A percentile compares a stretch with the other conserved stretches of the same genome.
These are phyloP conservation scores for Epinotia nisella DNA, from an alignment of 2,888 invertebrate genomes.

Conservation along the genomic window DNA sequence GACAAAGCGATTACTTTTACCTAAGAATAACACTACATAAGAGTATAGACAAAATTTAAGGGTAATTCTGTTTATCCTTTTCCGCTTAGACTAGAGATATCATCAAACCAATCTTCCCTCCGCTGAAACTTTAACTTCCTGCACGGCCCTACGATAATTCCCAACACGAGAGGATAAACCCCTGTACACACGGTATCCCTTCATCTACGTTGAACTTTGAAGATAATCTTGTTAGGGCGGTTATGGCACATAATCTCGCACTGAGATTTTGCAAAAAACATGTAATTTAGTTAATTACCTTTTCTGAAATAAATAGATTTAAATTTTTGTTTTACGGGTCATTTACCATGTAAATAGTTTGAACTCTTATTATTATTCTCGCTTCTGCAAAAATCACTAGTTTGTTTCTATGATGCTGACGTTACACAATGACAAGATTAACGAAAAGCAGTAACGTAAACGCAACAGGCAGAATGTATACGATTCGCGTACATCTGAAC, in stretches of 20 bases:
- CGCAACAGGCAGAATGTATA: no score
- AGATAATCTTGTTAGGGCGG: conserved; percentile 12
- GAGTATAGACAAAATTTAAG: background rate
- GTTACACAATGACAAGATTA: background rate
- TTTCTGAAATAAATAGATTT: no score
- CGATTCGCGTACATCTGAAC: no score
- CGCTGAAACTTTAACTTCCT: conserved; percentile 27
- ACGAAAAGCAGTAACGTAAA: background rate
- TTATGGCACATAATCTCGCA: no score
- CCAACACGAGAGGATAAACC: background rate
- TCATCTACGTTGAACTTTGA: conserved; percentile 5
- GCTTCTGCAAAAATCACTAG: background rate
- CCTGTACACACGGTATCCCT: background rate
- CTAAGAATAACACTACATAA: background rate
- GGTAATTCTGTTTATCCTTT: background rate
- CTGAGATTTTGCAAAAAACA: no score
- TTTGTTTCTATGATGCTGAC: no score
- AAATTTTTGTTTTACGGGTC: no score
- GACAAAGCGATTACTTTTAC: background rate
- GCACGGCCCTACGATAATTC: conserved; percentile 23
- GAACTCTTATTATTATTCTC: background rate
- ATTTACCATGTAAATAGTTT: background rate
- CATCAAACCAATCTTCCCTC: conserved; percentile 11
- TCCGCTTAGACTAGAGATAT: background rate
- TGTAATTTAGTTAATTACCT: no score